Evolutionary conservation across 2,113 vertebrate species (phyloP), one percentile per base, ranked within the genome.

Genomic region (Plestiodon gilberti): DNA sequence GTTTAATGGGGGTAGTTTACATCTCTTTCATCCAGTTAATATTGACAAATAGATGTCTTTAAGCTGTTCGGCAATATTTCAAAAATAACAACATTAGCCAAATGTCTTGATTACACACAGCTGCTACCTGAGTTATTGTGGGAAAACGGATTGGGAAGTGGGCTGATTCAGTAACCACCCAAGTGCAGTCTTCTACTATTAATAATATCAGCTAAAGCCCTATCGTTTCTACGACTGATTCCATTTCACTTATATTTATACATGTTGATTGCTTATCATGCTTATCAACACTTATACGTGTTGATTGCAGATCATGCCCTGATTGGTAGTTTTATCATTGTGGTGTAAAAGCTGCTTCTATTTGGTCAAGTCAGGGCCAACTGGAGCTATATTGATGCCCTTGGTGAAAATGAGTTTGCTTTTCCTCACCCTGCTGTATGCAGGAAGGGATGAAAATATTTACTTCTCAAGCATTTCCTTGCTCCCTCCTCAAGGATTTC

Each of bases 81-180:
- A 81, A 69, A 81, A 81, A 81, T 69, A 81, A 81, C 18, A 81
- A 52, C 80, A 82, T 82, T 82, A 82, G 80, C 64, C 65, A 82
- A 82, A 70, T 55, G 64, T 43, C 35, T 70, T 82, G 80, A 82
- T 82, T 82, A 69, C 65, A 70, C 30, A 82, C 80, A 69, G 80
- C 64, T 70, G 80, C 10, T 69, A 81, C 40, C 80, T 81, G 80
- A 81, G 52, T 55, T 23, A 70, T 40, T 23, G 48, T 33, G 30
- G 78, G 10, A 55, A 70, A 82, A 33, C 9, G 14, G 43, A 43
- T 48, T 4, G n/a, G 30, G 35, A 82, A 70, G 43, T 67, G 30
- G 23, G 30, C n/a, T 33, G 40, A 81, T 81, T n/a, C n/a, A 15
- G 10, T 52, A 33, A 55, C 30, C 64, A 15, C 22, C 81, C 67